phyloP scores from a whole-genome alignment of 1,140 invertebrate genomes.

The Maconellicoccus hirsutus region DNA sequence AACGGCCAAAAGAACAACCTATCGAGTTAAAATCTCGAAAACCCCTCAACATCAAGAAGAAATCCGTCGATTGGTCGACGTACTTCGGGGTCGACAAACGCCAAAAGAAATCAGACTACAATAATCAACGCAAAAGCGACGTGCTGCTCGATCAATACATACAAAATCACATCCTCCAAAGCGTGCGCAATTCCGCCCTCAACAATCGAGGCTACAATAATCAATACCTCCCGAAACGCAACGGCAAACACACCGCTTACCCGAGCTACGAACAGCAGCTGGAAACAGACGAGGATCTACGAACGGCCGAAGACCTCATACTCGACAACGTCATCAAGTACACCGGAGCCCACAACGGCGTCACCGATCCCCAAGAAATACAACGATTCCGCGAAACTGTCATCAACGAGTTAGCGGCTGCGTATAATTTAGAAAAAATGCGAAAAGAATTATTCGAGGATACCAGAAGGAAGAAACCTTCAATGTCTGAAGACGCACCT shows the following conservation, averaged over 20 bases:
- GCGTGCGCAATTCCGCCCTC: conserved; percentile 6
- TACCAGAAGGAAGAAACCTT: conserved; percentile 30
- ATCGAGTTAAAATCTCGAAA: conserved; percentile 23
- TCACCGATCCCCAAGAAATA: conserved; percentile 46
- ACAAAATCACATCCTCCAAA: conserved; percentile 24
- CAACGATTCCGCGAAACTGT: conserved; percentile 58
- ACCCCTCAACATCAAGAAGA: conserved; percentile 45
- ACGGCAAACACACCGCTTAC: neutral
- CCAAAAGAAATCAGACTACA: conserved; percentile 46
- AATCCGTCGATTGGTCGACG: conserved; percentile 70
- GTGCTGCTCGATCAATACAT: conserved; percentile 40
- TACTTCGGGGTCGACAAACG: conserved; percentile 72
- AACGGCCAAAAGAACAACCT: conserved; percentile 25
- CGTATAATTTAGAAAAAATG: conserved; percentile 69
- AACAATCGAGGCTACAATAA: conserved; percentile 24
- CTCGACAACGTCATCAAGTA: conserved; percentile 63
- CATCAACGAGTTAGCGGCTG: conserved; percentile 55
- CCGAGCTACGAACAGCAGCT: conserved; percentile 33
- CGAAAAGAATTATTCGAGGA: conserved; percentile 35
- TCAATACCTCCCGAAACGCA: neutral
- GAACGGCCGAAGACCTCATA: conserved; percentile 57
- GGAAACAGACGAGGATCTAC: conserved; percentile 55
- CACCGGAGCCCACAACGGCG: conserved; percentile 44
- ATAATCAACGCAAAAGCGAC: conserved; percentile 32
- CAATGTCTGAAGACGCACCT: neutral